These are phyloP conservation scores for Odontothrips loti DNA, from an alignment of 2,888 invertebrate genomes.

Conservation along the genomic window DNA sequence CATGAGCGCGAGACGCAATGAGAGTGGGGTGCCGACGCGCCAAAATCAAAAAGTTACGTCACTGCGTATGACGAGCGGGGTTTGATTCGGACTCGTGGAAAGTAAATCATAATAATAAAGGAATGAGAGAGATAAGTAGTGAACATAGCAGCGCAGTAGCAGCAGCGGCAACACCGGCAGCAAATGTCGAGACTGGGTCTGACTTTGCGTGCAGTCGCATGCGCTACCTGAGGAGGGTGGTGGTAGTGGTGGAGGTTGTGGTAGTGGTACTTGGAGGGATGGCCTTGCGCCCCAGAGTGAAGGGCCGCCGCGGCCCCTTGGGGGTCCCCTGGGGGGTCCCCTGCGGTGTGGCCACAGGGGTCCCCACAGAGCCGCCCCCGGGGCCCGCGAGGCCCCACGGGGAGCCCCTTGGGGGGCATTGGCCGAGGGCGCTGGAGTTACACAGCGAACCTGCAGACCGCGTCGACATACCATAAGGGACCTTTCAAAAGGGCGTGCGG, in stretches of 20 bases:
- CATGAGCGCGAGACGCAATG: too few species aligned
- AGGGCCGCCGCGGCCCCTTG: conserved; percentile 4
- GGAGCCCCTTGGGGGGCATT: background rate
- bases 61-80: too few species aligned
- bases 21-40: too few species aligned
- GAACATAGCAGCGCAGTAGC: too few species aligned
- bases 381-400: background rate
- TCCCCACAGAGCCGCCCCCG: background rate
- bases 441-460: conserved; percentile 8
- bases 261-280: background rate
- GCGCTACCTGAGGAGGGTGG: conserved; percentile 15
- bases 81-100: too few species aligned
- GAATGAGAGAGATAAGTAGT: too few species aligned
- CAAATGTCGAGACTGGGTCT: too few species aligned
- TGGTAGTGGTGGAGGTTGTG: background rate
- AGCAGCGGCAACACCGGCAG: too few species aligned
- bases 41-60: too few species aligned
- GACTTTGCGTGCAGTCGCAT: background rate
- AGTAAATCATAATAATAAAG: too few species aligned
- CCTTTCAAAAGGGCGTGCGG: too few species aligned
- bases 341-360: background rate
- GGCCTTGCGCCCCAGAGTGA: conserved; percentile 3
- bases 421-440: background rate
- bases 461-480: background rate
- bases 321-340: conserved; percentile 7